Percentiles rank a stretch among this genome's conserved stretches.
Conservation (phyloP, 2,888 invertebrate genomes). For the Tenthredo scrophulariae region DNA sequence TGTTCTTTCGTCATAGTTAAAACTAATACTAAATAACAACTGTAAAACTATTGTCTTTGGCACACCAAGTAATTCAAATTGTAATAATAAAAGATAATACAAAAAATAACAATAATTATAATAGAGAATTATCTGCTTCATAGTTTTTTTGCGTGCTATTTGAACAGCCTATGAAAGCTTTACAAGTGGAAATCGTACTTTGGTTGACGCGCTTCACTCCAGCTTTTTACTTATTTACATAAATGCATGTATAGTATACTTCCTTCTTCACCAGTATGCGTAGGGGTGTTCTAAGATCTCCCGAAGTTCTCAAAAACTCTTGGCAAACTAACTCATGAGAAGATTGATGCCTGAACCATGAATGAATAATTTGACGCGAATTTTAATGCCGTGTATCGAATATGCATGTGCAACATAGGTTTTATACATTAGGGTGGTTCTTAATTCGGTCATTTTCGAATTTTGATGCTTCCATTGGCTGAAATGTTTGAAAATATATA, state of each 20-base stretch:
- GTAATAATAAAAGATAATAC: neutral
- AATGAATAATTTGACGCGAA: neutral
- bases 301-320: neutral
- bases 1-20: constrained; percentile 28
- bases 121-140: neutral
- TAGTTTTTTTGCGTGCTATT: neutral
- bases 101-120: neutral
- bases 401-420: too few species aligned
- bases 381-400: too few species aligned
- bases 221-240: constrained; percentile 2
- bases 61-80: neutral
- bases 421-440: too few species aligned
- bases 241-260: neutral
- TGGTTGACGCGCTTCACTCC: neutral
- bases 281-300: neutral
- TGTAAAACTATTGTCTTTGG: constrained; percentile 43
- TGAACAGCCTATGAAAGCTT: neutral
- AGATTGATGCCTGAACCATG: neutral
- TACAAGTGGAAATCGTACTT: constrained; percentile 28
- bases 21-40: constrained; percentile 19
- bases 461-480: too few species aligned
- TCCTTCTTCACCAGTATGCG: neutral
- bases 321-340: neutral
- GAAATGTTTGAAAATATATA: too few species aligned
- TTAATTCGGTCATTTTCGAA: too few species aligned